A percentile compares a stretch with the other conserved stretches of the same genome.
These are phyloP conservation scores for Junonia oenone DNA, from an alignment of 2,888 invertebrate species.

Conservation along the genomic window DNA sequence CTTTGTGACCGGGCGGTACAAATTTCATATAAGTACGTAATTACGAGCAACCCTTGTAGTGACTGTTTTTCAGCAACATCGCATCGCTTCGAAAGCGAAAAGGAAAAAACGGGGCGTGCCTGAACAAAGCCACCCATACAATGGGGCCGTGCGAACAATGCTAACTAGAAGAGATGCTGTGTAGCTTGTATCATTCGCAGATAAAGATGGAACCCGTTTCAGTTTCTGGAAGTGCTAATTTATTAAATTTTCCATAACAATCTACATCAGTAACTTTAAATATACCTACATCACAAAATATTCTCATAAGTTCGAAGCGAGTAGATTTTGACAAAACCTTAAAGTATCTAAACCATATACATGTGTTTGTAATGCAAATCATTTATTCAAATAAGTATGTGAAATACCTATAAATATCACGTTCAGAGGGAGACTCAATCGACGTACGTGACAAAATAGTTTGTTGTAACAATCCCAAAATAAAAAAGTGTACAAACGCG, in stretches of 20 bases:
- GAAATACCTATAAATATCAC: too few species aligned
- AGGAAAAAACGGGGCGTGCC: conserved; percentile 73
- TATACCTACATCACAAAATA: neutral
- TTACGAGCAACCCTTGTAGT: conserved; percentile 39
- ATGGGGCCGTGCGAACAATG: conserved; percentile 68
- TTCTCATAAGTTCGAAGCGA: too few species aligned
- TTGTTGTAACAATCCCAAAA: neutral
- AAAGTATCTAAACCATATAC: too few species aligned
- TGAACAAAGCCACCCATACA: conserved; percentile 67
- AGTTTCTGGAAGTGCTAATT: conserved; percentile 5
- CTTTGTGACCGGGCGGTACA: conserved; percentile 4
- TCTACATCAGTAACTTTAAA: neutral
- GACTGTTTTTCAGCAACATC: conserved; percentile 48
- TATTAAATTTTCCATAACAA: neutral
- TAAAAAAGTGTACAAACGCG: conserved; percentile 15
- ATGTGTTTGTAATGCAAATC: too few species aligned
- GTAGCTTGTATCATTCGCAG: conserved; percentile 66
- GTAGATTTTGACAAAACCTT: too few species aligned
- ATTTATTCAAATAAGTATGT: too few species aligned
- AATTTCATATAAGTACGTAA: conserved; percentile 32
- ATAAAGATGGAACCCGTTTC: conserved; percentile 48
- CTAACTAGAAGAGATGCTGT: conserved; percentile 62
- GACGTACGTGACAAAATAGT: neutral
- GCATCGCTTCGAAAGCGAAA: conserved; percentile 61
- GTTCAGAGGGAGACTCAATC: too few species aligned